These are phyloP conservation scores for Patagioenas fasciata DNA, from an alignment of 2,113 vertebrate species.

Conservation along the genomic window DNA sequence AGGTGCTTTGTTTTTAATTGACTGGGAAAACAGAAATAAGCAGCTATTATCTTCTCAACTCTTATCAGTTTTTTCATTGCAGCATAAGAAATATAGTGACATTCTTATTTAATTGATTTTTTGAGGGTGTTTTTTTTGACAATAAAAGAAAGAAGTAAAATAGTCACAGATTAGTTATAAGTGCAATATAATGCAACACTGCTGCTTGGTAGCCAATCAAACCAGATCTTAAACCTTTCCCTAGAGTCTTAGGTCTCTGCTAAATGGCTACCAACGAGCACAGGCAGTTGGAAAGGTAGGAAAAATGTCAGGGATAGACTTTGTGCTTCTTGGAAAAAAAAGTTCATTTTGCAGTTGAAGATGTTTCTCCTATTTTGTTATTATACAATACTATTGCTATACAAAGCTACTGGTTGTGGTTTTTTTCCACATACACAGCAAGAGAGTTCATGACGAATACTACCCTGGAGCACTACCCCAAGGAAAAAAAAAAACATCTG, in stretches of 20 bases:
- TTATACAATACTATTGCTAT: not conserved
- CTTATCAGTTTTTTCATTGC: not conserved
- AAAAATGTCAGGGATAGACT: not conserved
- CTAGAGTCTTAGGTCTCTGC: not conserved
- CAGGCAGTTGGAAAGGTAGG: not conserved
- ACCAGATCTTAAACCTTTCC: not conserved
- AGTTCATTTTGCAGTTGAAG: not conserved
- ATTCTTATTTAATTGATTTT: not conserved
- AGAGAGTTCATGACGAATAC: not conserved
- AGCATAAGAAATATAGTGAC: not conserved
- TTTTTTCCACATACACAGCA: not conserved
- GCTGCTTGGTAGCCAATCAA: not conserved
- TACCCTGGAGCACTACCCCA: conserved; percentile 12
- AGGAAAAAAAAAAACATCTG: not conserved
- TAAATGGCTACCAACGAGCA: not conserved
- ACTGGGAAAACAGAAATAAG: not conserved
- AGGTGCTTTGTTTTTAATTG: not conserved
- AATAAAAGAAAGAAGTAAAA: not conserved
- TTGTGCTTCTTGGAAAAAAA: not conserved
- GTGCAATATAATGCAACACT: not conserved
- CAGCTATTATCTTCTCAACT: not conserved
- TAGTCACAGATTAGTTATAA: not conserved
- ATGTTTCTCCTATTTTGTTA: not conserved
- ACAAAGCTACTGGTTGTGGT: not conserved
- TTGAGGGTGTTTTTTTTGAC: not conserved